These are phyloP conservation scores for Elymnias hypermnestra DNA, from an alignment of 1,140 invertebrate genomes.

Conservation along the genomic window DNA sequence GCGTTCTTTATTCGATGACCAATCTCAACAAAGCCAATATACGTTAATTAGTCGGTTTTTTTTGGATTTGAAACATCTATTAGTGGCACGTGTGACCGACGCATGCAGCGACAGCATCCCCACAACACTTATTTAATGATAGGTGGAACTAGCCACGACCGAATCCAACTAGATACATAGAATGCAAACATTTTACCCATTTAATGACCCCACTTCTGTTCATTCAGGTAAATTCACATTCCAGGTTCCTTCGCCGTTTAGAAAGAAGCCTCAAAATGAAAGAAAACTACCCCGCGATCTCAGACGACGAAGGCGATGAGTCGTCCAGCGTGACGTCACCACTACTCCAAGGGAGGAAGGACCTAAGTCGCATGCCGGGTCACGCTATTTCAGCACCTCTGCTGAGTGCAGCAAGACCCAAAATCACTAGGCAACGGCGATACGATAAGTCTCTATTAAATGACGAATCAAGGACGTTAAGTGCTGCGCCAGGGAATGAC, in stretches of 20 bases:
- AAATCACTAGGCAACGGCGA: slow-evolving; percentile 59
- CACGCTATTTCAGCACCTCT: slow-evolving; percentile 58
- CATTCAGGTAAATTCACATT: slow-evolving; percentile 17
- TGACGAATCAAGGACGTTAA: slow-evolving; percentile 64
- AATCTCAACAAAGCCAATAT: too few relatives aligned
- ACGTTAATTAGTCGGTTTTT: too few relatives aligned
- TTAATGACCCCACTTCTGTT: slow-evolving; percentile 6
- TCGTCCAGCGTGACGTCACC: slow-evolving; percentile 77
- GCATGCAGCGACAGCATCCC: too few relatives aligned
- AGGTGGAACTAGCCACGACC: too few relatives aligned
- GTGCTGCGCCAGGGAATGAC: slow-evolving; percentile 48
- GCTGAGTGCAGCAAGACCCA: slow-evolving; percentile 45
- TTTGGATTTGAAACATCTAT: too few relatives aligned
- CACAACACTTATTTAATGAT: too few relatives aligned
- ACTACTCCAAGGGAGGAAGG: slow-evolving; percentile 73
- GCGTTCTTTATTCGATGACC: too few relatives aligned
- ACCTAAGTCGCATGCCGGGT: slow-evolving; percentile 63
- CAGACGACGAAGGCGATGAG: slow-evolving; percentile 77
- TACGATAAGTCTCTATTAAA: slow-evolving; percentile 56
- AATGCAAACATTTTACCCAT: too few relatives aligned
- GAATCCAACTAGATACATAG: too few relatives aligned
- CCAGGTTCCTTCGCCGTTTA: slow-evolving; percentile 73
- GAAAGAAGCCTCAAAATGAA: slow-evolving; percentile 79
- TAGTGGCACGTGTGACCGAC: too few relatives aligned
- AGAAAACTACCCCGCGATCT: slow-evolving; percentile 74